A percentile compares a stretch with the other conserved stretches of the same genome.
These are phyloP conservation scores for Cotesia glomerata DNA, from an alignment of 1,140 invertebrate species.

Conservation along the genomic window DNA sequence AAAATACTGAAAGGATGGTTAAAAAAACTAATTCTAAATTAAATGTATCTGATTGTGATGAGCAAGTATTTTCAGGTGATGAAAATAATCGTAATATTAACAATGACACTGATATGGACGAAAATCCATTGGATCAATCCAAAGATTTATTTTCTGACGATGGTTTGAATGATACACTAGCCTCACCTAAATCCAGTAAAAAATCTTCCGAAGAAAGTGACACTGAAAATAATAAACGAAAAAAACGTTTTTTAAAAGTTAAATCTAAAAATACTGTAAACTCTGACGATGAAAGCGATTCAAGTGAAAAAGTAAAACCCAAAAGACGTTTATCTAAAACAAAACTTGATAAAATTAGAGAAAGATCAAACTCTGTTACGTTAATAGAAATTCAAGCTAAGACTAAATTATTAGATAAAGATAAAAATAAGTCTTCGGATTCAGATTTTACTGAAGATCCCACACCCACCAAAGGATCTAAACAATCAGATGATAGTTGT, in stretches of 20 bases:
- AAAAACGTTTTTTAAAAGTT: not conserved
- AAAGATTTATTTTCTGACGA: conserved; percentile 5
- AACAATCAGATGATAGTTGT: too few relatives aligned
- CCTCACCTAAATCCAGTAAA: not conserved
- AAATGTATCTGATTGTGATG: conserved; percentile 44
- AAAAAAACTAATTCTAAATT: not conserved
- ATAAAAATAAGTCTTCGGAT: not conserved
- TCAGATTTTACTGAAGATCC: not conserved
- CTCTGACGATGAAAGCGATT: not conserved
- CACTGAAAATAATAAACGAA: not conserved
- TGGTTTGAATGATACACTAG: too few relatives aligned
- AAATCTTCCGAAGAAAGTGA: not conserved
- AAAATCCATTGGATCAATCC: not conserved
- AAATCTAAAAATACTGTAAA: not conserved
- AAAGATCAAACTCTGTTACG: too few relatives aligned
- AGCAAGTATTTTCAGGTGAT: conserved; percentile 44
- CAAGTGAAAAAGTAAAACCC: not conserved
- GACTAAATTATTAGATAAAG: too few relatives aligned
- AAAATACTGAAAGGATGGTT: not conserved
- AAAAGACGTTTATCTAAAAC: too few relatives aligned
- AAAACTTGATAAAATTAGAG: too few relatives aligned
- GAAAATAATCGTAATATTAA: conserved; percentile 21
- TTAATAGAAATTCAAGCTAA: too few relatives aligned
- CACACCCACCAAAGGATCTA: too few relatives aligned
- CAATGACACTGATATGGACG: not conserved